A percentile compares a stretch with the other conserved stretches of the same genome.
Conservation (phyloP, 2,113 vertebrate genomes). For the Chrysochloris asiatica region DNA sequence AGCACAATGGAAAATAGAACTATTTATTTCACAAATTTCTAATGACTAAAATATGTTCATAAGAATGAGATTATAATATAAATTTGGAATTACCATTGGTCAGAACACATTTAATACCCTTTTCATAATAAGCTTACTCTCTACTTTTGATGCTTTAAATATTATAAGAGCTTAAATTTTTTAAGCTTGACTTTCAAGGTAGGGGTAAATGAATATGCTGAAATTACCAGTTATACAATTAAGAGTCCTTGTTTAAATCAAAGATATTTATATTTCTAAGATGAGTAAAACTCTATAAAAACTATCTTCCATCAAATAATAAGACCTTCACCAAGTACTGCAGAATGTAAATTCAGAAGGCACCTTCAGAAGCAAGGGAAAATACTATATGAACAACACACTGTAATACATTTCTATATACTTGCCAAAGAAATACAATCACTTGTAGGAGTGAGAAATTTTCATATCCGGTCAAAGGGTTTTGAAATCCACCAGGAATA, state of each 20-base stretch:
- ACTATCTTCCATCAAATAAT: not conserved
- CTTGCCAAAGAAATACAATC: not conserved
- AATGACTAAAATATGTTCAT: not conserved
- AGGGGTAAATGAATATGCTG: not conserved
- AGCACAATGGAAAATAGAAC: conserved; percentile 14
- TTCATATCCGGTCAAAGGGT: not conserved
- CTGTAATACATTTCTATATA: not conserved
- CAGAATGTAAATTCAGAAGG: not conserved
- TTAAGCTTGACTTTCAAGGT: conserved; percentile 30
- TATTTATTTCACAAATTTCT: not conserved
- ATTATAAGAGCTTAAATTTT: not conserved
- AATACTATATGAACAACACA: not conserved
- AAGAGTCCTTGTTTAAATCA: conserved; percentile 19
- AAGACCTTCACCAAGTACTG: not conserved
- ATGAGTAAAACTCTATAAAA: not conserved
- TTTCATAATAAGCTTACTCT: not conserved
- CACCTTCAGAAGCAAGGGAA: not conserved
- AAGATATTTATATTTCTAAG: not conserved
- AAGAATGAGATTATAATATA: not conserved
- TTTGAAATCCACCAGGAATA: not conserved
- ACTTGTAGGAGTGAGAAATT: not conserved
- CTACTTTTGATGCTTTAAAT: not conserved
- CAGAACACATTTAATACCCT: conserved; percentile 14
- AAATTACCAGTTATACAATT: not conserved
- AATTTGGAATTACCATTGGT: not conserved